Conservation (phyloP, 2,888 invertebrate species). For the Epirrhoe alternata region DNA sequence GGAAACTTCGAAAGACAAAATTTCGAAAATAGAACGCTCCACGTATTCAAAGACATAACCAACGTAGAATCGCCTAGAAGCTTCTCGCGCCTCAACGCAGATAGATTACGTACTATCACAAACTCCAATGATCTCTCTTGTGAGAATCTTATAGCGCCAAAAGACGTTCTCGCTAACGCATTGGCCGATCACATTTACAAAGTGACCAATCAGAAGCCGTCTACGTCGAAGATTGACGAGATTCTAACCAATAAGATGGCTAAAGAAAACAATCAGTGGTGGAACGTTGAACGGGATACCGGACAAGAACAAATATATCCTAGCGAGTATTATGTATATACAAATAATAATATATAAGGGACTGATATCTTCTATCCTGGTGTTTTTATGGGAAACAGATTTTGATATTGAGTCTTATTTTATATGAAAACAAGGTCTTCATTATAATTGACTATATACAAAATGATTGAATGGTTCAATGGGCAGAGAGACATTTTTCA, state of each 20-base stretch:
- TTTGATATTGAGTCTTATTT: too few species aligned
- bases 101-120: conserved; percentile 71
- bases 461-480: too few species aligned
- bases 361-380: too few species aligned
- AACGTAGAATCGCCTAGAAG: conserved; percentile 72
- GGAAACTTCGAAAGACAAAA: conserved; percentile 37
- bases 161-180: conserved; percentile 76
- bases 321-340: conserved; percentile 69
- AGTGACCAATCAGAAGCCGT: conserved; percentile 83
- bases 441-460: too few species aligned
- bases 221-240: conserved; percentile 76
- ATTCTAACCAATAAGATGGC: conserved; percentile 79
- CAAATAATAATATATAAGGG: conserved; percentile 54
- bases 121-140: conserved; percentile 65
- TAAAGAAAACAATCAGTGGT: conserved; percentile 69
- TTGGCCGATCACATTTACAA: conserved; percentile 81
- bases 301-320: conserved; percentile 67
- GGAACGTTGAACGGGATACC: conserved; percentile 66
- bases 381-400: too few species aligned
- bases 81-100: conserved; percentile 77
- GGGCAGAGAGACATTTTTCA: too few species aligned
- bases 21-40: conserved; percentile 43
- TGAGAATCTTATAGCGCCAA: conserved; percentile 76
- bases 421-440: too few species aligned
- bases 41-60: conserved; percentile 52